Conservation (phyloP, 2,113 vertebrate genomes). For the Typhlomys cinereus region DNA sequence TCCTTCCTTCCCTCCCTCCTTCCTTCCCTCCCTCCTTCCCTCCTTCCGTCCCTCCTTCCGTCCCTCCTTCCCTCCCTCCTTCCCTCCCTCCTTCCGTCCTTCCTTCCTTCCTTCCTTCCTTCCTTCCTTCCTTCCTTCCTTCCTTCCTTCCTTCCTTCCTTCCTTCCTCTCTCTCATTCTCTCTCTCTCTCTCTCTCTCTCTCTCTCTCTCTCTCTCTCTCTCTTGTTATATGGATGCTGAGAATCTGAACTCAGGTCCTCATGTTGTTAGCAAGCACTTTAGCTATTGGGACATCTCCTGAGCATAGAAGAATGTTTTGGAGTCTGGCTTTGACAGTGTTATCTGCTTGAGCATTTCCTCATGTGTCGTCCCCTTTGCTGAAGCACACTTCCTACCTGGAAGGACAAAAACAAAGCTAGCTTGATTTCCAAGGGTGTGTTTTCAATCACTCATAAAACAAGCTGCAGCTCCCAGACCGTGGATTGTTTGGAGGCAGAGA, state of each 20-base stretch:
- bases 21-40: too few relatives aligned
- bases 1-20: too few relatives aligned
- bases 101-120: too few relatives aligned
- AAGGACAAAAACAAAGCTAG: slow-evolving; percentile 71
- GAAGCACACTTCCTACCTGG: slow-evolving; percentile 74
- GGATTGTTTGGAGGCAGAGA: slow-evolving; percentile 58
- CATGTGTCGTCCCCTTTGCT: slow-evolving; percentile 74
- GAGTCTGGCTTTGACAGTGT: slow-evolving; percentile 61
- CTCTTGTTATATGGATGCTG: not conserved
- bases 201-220: too few relatives aligned
- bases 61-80: too few relatives aligned
- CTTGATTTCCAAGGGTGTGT: slow-evolving; percentile 76
- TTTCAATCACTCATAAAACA: slow-evolving; percentile 77
- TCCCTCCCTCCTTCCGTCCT: too few relatives aligned
- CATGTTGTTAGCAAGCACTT: not conserved
- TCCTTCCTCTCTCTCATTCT: too few relatives aligned
- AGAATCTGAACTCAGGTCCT: not conserved
- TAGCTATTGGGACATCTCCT: not conserved
- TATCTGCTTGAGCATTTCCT: slow-evolving; percentile 72
- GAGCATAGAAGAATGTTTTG: slow-evolving; percentile 30
- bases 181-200: too few relatives aligned
- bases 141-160: too few relatives aligned
- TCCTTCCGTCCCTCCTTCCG: too few relatives aligned
- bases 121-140: too few relatives aligned
- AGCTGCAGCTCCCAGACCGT: slow-evolving; percentile 70